Evolutionary conservation across 2,113 vertebrate species (phyloP), one percentile per base, ranked within the genome.

Genomic region (Mugil cephalus): DNA sequence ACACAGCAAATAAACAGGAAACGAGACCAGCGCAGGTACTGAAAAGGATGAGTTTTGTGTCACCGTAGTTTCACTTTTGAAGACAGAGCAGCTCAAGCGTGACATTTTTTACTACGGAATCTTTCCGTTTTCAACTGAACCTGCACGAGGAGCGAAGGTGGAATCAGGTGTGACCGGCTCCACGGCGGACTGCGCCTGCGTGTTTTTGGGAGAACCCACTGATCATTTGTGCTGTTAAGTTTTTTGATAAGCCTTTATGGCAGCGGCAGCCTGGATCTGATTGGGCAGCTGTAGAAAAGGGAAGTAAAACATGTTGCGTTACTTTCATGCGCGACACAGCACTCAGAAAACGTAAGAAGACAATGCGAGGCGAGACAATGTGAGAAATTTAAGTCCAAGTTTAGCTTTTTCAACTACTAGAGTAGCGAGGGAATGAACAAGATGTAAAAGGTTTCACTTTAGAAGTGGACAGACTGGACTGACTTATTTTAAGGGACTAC

Each of bases 281-380:
- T 87, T 82, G 86, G 88, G 1, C 0, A 40, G 39, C 21, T 5
- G 42, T 0, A 6, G 54, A 65, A 72, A 73, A 54, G 7, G 84
- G 84, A 88, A 87, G 80, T 80, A 39, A 80, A 42, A 4, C 36
- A 46, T 17, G 60, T 66, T 61, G 69, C 15, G 13, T 46, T 45
- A 1, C 35, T 19, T 18, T 40, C 1, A 4, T 17, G 74, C 42
- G 38, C 19, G 21, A 3, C 3, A 30, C 24, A 30, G 5, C 24
- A 30, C 24, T 3, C 3, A 30, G 24, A 30, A 2, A 30, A 30
- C 24, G 24, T 30, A 30, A 30, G 24, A 30, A 30, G 24, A 30
- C 24, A 30, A 30, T 30, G 24, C 5, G 24, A 30, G 24, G 5
- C 24, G 5, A 2, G 12, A 68, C 40, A 45, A 0, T 14, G 13